Evolutionary conservation across 2,113 vertebrate species (phyloP).

Genomic region (Callochromis pleurospilus): DNA sequence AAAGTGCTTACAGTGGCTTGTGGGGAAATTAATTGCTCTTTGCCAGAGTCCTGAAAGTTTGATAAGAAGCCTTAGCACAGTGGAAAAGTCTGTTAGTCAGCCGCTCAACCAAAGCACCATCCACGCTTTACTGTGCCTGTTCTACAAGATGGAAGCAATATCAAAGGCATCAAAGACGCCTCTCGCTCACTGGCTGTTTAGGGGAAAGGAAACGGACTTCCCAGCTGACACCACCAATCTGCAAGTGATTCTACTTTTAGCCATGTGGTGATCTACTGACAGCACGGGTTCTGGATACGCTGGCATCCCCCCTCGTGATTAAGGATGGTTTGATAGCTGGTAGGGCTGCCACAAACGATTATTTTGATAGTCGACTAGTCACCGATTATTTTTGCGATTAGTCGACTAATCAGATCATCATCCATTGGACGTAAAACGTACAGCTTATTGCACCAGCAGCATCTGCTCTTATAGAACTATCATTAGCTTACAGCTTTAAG

Average conservation of each 20-base stretch:
- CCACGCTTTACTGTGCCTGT: neutral
- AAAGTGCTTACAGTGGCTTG: slow-evolving; percentile 46
- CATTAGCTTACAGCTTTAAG: no score
- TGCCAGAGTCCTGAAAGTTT: neutral
- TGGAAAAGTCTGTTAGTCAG: neutral
- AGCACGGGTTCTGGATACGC: neutral
- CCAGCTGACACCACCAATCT: neutral
- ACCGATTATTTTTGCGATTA: no score
- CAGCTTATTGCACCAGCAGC: no score
- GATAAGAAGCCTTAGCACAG: slow-evolving; percentile 8
- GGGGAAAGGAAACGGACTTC: neutral
- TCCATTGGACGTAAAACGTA: no score
- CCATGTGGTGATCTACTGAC: neutral
- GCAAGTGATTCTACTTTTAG: neutral
- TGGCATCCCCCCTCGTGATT: neutral
- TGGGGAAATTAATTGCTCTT: slow-evolving; percentile 33
- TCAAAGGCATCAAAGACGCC: neutral
- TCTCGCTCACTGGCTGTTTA: neutral
- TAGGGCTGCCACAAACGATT: neutral
- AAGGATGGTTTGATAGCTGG: neutral
- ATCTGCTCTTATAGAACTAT: no score
- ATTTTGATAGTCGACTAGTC: no score
- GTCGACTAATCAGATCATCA: no score
- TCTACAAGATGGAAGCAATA: neutral
- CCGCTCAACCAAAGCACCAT: neutral